These are phyloP conservation scores for Tipula confusa DNA, from an alignment of 2,888 invertebrate genomes.

Conservation along the genomic window DNA sequence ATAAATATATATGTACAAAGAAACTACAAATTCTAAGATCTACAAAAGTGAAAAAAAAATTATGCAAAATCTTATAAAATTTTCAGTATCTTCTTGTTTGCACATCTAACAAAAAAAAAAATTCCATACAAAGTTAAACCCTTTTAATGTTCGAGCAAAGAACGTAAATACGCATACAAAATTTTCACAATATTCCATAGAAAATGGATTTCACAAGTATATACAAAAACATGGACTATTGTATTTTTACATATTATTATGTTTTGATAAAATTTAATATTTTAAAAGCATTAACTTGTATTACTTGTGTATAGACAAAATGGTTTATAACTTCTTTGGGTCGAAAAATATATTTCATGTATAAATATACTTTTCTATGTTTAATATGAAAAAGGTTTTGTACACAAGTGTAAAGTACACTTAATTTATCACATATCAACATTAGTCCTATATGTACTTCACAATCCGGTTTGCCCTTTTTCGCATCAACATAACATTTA, in stretches of 20 bases:
- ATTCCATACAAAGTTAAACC: background rate
- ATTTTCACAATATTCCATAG: background rate
- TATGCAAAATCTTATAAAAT: background rate
- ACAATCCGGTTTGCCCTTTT: background rate
- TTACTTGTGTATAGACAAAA: background rate
- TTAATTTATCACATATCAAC: background rate
- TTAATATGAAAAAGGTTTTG: background rate
- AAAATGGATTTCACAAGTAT: background rate
- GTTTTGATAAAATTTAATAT: background rate
- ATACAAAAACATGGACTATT: background rate
- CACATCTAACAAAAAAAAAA: background rate
- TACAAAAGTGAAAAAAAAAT: no score
- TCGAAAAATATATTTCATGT: background rate
- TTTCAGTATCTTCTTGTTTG: background rate
- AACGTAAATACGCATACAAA: background rate
- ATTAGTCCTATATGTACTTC: background rate
- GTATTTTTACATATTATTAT: background rate
- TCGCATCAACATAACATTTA: background rate
- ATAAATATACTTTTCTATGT: background rate
- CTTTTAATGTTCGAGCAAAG: background rate
- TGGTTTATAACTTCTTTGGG: background rate
- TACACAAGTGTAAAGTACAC: background rate
- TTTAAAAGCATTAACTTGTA: background rate
- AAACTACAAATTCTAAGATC: background rate
- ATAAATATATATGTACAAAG: no score